Percentiles rank a stretch among this genome's conserved stretches.
Conservation (phyloP, 2,888 invertebrate genomes). For the Linnaemya vulpina region DNA sequence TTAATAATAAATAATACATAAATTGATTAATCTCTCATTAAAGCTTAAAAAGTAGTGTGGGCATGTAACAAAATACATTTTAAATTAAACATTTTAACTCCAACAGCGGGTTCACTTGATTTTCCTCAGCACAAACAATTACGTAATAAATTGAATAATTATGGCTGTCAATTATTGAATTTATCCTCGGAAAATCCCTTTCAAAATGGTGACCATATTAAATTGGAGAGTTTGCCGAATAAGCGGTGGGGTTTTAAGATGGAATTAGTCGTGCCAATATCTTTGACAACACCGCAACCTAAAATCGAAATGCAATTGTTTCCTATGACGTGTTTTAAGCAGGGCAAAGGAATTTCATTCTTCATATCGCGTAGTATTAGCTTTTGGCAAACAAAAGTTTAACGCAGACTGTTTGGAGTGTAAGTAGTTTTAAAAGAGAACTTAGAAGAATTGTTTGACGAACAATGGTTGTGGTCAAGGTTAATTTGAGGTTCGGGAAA, state of each 20-base stretch:
- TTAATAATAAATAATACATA: conserved; percentile 12
- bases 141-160: conserved; percentile 42
- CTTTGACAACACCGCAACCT: no score
- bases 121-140: conserved; percentile 12
- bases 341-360: no score
- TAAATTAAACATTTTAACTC: conserved; percentile 17
- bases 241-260: background rate
- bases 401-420: no score
- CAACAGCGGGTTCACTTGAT: conserved; percentile 49
- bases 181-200: background rate
- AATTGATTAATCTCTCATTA: background rate
- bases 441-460: no score
- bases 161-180: conserved; percentile 62
- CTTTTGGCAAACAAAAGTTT: no score
- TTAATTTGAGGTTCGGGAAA: no score
- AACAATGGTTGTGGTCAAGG: no score
- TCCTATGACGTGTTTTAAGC: no score
- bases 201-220: conserved; percentile 1
- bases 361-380: no score
- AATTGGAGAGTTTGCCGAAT: background rate
- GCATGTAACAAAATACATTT: background rate
- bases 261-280: no score
- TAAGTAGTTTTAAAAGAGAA: no score
- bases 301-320: no score
- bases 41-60: background rate